Conservation (phyloP, 2,113 vertebrate species). For the Dicaeum eximium region DNA sequence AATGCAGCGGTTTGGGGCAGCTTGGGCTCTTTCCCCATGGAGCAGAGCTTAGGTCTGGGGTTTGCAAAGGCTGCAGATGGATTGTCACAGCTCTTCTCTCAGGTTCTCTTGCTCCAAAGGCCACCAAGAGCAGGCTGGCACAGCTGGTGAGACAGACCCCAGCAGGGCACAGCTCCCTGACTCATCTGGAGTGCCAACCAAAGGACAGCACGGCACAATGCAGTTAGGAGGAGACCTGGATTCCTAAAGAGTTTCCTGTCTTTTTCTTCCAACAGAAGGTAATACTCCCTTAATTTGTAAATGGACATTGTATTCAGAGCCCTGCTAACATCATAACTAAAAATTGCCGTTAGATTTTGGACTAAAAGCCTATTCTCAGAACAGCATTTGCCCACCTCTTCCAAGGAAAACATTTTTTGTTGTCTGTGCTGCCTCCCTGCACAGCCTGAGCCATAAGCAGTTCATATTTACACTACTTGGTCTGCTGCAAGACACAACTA, state of each 20-base stretch:
- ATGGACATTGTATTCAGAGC: not conserved
- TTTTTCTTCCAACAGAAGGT: not conserved
- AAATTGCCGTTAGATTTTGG: not conserved
- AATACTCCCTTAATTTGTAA: not conserved
- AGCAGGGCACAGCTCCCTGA: not conserved
- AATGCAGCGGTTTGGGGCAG: not conserved
- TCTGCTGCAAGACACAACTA: not conserved
- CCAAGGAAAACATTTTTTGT: not conserved
- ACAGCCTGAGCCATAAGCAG: not conserved
- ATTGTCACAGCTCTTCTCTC: not conserved
- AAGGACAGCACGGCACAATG: not conserved
- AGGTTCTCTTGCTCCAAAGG: not conserved
- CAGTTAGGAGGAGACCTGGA: not conserved
- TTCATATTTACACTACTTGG: not conserved
- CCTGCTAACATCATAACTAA: not conserved
- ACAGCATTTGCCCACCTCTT: not conserved
- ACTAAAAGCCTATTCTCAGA: not conserved
- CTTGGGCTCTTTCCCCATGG: not conserved
- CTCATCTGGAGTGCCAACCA: accelerated
- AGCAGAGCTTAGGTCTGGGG: not conserved
- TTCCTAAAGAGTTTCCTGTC: not conserved
- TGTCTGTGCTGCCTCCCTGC: not conserved
- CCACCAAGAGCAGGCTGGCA: not conserved
- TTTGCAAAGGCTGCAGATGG: not conserved
- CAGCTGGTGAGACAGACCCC: not conserved